phyloP scores from a whole-genome alignment of 2,888 invertebrate genomes.

The Cerastis leucographa region DNA sequence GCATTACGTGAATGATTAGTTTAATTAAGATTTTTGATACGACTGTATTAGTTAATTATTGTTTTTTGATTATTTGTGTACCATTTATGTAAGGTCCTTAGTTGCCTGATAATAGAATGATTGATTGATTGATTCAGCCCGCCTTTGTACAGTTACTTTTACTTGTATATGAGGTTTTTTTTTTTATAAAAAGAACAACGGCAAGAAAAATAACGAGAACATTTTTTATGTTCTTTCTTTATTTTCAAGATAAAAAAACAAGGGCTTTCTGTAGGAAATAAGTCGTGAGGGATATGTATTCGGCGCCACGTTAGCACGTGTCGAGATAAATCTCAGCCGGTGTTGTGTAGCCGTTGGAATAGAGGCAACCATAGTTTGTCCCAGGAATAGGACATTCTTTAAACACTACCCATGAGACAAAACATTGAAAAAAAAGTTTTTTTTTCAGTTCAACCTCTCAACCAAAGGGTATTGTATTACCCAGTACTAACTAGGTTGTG shows the following conservation, averaged over 20 bases:
- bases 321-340: slow-evolving; percentile 62
- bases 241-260: slow-evolving; percentile 13
- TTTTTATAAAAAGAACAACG: too few relatives aligned
- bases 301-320: slow-evolving; percentile 58
- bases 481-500: too few relatives aligned
- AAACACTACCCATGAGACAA: not conserved
- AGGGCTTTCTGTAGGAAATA: slow-evolving; percentile 37
- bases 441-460: too few relatives aligned
- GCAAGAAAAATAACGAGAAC: not conserved
- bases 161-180: not conserved
- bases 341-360: slow-evolving; percentile 29
- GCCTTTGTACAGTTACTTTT: not conserved
- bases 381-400: slow-evolving; percentile 31
- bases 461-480: too few relatives aligned
- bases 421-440: too few relatives aligned
- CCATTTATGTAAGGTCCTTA: too few relatives aligned
- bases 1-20: too few relatives aligned
- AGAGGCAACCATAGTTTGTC: slow-evolving; percentile 4
- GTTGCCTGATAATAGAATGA: too few relatives aligned
- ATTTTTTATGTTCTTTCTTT: not conserved
- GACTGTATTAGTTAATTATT: too few relatives aligned
- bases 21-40: too few relatives aligned
- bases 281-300: slow-evolving; percentile 58
- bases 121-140: too few relatives aligned
- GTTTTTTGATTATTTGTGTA: too few relatives aligned